Percentiles rank a stretch among this genome's conserved stretches.
Evolutionary conservation across 2,888 invertebrate genomes (phyloP).

Genomic region (Lithophane leautieri): DNA sequence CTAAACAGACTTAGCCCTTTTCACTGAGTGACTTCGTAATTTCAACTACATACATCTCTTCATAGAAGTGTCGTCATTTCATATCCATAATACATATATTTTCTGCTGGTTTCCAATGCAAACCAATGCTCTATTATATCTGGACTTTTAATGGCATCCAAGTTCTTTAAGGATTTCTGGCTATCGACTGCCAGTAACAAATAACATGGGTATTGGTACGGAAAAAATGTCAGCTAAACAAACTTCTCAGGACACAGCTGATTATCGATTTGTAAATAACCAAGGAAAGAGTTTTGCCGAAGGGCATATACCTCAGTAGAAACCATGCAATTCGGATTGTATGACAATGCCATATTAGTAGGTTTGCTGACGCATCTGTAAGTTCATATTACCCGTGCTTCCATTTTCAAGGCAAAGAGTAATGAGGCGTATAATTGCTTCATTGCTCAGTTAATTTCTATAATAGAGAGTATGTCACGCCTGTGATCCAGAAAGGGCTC

Average conservation of each 20-base stretch:
- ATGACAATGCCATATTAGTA: not conserved
- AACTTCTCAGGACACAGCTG: not conserved
- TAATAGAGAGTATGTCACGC: not conserved
- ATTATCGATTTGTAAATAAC: not conserved
- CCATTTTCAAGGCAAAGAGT: too few relatives aligned
- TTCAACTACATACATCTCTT: not conserved
- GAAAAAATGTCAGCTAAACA: too few relatives aligned
- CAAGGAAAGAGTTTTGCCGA: too few relatives aligned
- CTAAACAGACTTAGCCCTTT: not conserved
- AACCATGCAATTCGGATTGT: not conserved
- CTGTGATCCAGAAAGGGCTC: not conserved
- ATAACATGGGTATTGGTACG: not conserved
- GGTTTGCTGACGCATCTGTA: not conserved
- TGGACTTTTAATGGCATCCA: not conserved
- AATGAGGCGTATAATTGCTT: constrained; percentile 25
- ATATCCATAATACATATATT: not conserved
- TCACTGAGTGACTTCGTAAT: not conserved
- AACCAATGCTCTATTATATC: not conserved
- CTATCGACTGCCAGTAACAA: not conserved
- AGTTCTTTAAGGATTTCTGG: not conserved
- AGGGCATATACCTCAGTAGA: not conserved
- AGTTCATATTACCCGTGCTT: not conserved
- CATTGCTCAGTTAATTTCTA: not conserved
- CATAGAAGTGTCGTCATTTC: not conserved
- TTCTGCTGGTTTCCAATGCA: not conserved